phyloP scores from a whole-genome alignment of 2,888 invertebrate genomes.

The Sicus ferrugineus region DNA sequence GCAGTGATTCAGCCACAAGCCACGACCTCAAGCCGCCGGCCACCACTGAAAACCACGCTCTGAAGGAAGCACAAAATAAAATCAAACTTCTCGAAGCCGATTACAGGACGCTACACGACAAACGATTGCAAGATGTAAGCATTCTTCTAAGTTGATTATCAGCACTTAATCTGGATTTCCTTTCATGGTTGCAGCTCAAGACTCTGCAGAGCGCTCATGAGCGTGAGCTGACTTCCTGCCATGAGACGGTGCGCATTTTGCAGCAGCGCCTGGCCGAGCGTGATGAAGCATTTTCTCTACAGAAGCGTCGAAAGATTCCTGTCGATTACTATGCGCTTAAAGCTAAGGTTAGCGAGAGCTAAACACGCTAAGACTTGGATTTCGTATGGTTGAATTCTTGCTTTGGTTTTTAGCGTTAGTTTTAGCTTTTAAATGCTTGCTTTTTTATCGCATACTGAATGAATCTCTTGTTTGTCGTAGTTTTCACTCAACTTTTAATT shows the following conservation, averaged over 20 bases:
- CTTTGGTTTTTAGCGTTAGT: not conserved
- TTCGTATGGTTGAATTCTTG: not conserved
- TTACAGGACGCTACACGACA: conserved; percentile 77
- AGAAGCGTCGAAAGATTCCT: conserved; percentile 64
- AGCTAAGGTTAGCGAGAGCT: conserved; percentile 58
- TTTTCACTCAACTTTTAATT: not conserved
- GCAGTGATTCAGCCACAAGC: conserved; percentile 38
- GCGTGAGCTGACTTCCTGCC: conserved; percentile 69
- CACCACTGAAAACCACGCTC: conserved; percentile 59
- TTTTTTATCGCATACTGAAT: not conserved
- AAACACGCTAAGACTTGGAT: not conserved
- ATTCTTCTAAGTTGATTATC: not conserved
- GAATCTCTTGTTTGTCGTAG: too few species aligned
- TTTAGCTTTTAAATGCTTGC: not conserved
- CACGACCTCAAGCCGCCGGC: conserved; percentile 55
- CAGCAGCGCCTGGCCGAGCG: conserved; percentile 63
- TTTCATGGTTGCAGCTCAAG: conserved; percentile 71
- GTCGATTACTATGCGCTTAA: conserved; percentile 65
- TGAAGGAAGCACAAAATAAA: conserved; percentile 69
- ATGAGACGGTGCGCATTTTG: conserved; percentile 62
- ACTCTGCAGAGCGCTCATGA: conserved; percentile 78
- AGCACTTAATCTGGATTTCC: not conserved
- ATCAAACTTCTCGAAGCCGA: conserved; percentile 78
- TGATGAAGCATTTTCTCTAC: conserved; percentile 61
- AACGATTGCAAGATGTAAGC: conserved; percentile 81